phyloP scores from a whole-genome alignment of 2,888 invertebrate species.

The Campaea margaritaria region DNA sequence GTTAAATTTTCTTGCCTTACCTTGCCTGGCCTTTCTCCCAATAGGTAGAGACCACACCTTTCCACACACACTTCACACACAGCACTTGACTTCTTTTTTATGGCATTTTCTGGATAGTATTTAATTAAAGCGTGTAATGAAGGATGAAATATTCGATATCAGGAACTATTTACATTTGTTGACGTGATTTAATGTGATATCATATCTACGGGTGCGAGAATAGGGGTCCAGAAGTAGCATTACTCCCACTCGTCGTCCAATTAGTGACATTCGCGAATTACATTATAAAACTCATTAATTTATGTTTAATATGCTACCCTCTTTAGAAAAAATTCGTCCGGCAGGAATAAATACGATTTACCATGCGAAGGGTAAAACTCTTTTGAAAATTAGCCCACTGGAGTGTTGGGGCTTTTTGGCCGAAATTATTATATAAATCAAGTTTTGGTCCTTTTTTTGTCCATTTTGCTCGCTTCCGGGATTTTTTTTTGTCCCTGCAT shows the following conservation, averaged over 20 bases:
- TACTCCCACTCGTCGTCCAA: constrained; percentile 56
- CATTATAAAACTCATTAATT: constrained; percentile 57
- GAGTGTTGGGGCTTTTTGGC: constrained; percentile 55
- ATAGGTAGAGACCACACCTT: no score
- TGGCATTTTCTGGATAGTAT: no score
- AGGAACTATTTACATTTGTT: no score
- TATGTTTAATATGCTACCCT: constrained; percentile 59
- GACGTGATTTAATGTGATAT: no score
- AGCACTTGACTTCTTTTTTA: no score
- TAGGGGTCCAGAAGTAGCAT: constrained; percentile 40
- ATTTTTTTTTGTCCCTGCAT: constrained; percentile 28
- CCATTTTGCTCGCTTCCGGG: constrained; percentile 36
- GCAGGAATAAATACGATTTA: constrained; percentile 61
- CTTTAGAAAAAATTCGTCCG: constrained; percentile 56
- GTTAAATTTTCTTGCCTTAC: no score
- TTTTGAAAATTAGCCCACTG: constrained; percentile 66
- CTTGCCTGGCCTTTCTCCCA: no score
- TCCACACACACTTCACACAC: no score
- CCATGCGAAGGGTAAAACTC: constrained; percentile 56
- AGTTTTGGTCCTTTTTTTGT: constrained; percentile 50
- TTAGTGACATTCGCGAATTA: constrained; percentile 57
- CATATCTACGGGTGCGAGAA: no score
- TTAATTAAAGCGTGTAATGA: no score
- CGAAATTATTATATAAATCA: constrained; percentile 69
- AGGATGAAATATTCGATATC: no score